phyloP scores from a whole-genome alignment of 2,888 invertebrate species.

The Bombylius major region DNA sequence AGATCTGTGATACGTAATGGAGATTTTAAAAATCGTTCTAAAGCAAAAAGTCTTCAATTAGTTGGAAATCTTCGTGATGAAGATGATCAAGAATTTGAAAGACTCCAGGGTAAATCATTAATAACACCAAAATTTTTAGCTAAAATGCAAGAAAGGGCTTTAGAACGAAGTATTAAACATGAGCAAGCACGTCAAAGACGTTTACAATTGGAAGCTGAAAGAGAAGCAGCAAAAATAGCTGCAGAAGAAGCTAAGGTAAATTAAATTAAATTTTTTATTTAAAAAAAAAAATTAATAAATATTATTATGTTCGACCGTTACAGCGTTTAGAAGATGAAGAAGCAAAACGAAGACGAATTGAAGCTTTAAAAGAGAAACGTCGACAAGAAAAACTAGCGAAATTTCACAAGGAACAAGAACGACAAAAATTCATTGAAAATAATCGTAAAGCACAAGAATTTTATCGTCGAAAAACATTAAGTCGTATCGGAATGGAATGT shows the following conservation, averaged over 20 bases:
- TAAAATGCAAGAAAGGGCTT: constrained; percentile 60
- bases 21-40: constrained; percentile 43
- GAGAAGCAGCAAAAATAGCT: constrained; percentile 33
- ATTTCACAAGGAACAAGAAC: constrained; percentile 45
- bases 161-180: constrained; percentile 43
- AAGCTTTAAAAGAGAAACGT: constrained; percentile 48
- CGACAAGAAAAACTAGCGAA: constrained; percentile 48
- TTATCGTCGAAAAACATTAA: constrained; percentile 30
- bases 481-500: constrained; percentile 27
- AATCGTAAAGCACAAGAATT: constrained; percentile 36
- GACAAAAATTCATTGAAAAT: constrained; percentile 35
- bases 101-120: constrained; percentile 29
- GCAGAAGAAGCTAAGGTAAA: constrained; percentile 35
- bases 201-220: constrained; percentile 30
- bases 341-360: constrained; percentile 44
- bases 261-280: not conserved
- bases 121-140: constrained; percentile 53
- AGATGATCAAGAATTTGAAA: constrained; percentile 27
- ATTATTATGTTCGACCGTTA: not conserved
- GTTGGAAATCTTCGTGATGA: constrained; percentile 30
- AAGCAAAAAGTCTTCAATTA: constrained; percentile 36
- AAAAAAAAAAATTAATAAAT: not conserved
- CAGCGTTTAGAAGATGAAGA: constrained; percentile 43
- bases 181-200: constrained; percentile 35
- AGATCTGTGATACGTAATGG: constrained; percentile 43